phyloP scores from a whole-genome alignment of 2,797 vertebrate genomes.

The Sylvia borin region DNA sequence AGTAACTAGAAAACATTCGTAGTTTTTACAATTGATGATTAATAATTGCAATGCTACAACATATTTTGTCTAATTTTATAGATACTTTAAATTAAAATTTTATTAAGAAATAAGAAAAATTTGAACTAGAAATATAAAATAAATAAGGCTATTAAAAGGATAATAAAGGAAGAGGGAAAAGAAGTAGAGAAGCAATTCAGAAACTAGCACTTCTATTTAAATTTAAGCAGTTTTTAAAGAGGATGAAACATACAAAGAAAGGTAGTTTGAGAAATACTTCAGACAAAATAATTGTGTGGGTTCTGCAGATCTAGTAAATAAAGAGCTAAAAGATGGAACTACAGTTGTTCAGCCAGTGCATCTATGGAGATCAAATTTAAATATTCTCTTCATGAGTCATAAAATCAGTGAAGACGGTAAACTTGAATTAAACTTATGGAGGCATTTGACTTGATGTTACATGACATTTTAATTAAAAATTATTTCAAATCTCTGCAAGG shows the following conservation, averaged over 20 bases:
- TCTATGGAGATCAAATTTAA: neutral
- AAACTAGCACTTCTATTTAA: neutral
- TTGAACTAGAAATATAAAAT: neutral
- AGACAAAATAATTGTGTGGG: neutral
- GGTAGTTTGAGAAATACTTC: neutral
- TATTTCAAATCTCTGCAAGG: conserved; percentile 18
- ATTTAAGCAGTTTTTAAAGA: neutral
- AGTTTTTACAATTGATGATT: neutral
- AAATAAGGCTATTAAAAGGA: neutral
- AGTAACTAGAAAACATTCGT: neutral
- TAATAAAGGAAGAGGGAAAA: neutral
- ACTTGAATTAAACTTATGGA: neutral
- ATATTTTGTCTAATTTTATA: neutral
- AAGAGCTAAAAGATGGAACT: neutral
- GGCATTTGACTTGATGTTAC: conserved; percentile 22
- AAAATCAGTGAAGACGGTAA: neutral
- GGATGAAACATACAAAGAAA: neutral
- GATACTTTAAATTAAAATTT: neutral
- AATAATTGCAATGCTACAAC: neutral
- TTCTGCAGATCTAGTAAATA: neutral
- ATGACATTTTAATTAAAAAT: conserved; percentile 28
- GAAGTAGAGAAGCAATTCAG: neutral
- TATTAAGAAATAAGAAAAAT: neutral
- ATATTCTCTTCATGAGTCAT: neutral
- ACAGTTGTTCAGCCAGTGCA: neutral